phyloP scores from a whole-genome alignment of 2,797 vertebrate species.

The Phylloscopus collybita region DNA sequence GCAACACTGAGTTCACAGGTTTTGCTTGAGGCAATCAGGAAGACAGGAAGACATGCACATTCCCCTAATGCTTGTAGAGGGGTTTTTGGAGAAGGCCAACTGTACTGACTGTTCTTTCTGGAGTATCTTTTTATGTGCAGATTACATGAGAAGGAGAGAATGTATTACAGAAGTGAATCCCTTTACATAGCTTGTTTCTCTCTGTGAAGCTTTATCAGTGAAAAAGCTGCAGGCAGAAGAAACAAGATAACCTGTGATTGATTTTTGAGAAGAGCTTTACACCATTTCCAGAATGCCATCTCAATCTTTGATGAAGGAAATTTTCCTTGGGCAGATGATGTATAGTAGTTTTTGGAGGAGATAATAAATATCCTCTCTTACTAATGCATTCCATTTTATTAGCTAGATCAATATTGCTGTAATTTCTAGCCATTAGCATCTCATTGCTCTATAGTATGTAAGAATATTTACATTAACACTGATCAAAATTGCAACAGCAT shows the following conservation, averaged over 20 bases:
- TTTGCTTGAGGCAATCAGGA: background rate
- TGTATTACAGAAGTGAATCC: background rate
- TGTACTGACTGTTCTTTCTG: background rate
- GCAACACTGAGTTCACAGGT: background rate
- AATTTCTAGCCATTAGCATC: slow-evolving; percentile 80
- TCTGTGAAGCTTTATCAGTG: slow-evolving; percentile 8
- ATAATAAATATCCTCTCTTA: slow-evolving; percentile 72
- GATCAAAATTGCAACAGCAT: slow-evolving; percentile 78
- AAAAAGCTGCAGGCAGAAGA: slow-evolving; percentile 31
- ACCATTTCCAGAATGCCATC: slow-evolving; percentile 13
- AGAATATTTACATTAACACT: slow-evolving; percentile 82
- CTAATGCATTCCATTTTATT: slow-evolving; percentile 80
- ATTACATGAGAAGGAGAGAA: background rate
- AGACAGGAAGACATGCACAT: rapidly evolving
- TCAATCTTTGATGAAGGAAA: slow-evolving; percentile 20
- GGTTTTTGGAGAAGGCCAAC: background rate
- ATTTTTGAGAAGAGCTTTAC: background rate
- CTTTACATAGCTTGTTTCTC: background rate
- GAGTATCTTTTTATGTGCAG: background rate
- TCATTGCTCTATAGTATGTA: slow-evolving; percentile 75
- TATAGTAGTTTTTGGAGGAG: slow-evolving; percentile 62
- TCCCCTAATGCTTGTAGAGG: background rate
- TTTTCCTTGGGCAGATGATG: slow-evolving; percentile 69
- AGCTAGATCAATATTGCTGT: slow-evolving; percentile 81
- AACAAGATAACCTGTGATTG: background rate